These are phyloP conservation scores for Pyrocoelia pectoralis DNA, from an alignment of 2,888 invertebrate genomes.

Conservation along the genomic window DNA sequence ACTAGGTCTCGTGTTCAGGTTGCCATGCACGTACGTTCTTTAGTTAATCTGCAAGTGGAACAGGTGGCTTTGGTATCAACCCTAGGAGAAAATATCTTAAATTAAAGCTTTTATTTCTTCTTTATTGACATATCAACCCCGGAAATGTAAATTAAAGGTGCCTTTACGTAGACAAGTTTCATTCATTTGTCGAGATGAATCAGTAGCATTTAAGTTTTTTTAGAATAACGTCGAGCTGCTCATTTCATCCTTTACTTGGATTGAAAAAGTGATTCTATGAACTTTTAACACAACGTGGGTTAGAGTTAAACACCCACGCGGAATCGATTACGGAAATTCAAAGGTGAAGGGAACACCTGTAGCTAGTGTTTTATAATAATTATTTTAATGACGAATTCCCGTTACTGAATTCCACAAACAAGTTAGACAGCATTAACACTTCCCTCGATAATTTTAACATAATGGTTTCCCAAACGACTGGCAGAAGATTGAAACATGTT, in stretches of 20 bases:
- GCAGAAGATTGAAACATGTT: constrained; percentile 15
- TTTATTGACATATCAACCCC: constrained; percentile 16
- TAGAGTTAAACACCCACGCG: constrained; percentile 13
- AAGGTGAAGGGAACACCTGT: constrained; percentile 29
- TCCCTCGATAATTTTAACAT: constrained; percentile 22
- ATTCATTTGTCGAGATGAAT: background rate
- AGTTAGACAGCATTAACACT: constrained; percentile 28
- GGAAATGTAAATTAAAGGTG: constrained; percentile 23
- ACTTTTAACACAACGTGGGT: background rate
- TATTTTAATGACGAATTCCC: constrained; percentile 28
- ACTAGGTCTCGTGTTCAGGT: constrained; percentile 45
- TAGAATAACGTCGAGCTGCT: background rate
- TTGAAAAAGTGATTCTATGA: background rate
- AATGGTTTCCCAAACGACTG: constrained; percentile 17
- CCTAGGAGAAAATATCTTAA: constrained; percentile 28
- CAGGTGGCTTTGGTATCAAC: constrained; percentile 42
- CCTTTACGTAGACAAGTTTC: background rate
- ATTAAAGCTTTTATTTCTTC: constrained; percentile 6
- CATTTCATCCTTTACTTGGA: background rate
- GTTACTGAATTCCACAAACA: constrained; percentile 25
- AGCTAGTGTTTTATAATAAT: constrained; percentile 28
- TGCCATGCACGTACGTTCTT: constrained; percentile 48
- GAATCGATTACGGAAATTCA: constrained; percentile 16
- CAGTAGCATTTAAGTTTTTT: too few species aligned
- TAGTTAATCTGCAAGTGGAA: constrained; percentile 48